Evolutionary conservation across 1,140 invertebrate genomes (phyloP).

Genomic region (Drosophila yakuba): DNA sequence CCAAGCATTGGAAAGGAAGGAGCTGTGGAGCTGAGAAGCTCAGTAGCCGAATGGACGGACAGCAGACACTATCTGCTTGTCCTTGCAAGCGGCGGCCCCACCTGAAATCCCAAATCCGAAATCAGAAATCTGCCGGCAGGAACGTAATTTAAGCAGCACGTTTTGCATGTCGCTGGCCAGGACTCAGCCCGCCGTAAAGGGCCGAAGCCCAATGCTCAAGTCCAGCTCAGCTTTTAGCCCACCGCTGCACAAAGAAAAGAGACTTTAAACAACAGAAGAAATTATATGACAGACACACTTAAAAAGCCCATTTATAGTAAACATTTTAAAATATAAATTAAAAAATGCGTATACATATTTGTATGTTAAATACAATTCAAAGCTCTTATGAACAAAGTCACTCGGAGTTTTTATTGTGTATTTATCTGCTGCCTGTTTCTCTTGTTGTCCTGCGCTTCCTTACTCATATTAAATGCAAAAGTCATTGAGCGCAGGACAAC

Average conservation of each 20-base stretch:
- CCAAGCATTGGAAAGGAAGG: slow-evolving; percentile 12
- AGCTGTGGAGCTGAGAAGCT: slow-evolving; percentile 1
- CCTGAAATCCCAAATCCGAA: slow-evolving; percentile 46
- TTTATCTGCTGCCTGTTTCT: slow-evolving; percentile 26
- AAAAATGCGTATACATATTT: no score
- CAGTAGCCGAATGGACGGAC: slow-evolving; percentile 31
- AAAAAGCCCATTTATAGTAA: no score
- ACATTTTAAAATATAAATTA: no score
- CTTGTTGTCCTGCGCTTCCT: slow-evolving; percentile 51
- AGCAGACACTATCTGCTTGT: slow-evolving; percentile 56
- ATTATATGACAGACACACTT: no score
- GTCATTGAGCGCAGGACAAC: slow-evolving; percentile 79
- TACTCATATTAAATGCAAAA: slow-evolving; percentile 82
- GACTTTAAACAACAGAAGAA: no score
- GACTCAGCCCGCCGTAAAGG: slow-evolving; percentile 45
- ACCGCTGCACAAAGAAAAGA: slow-evolving; percentile 14
- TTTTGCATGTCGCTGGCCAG: slow-evolving; percentile 77
- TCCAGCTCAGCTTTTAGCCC: slow-evolving; percentile 45
- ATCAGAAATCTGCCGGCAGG: slow-evolving; percentile 59
- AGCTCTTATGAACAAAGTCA: no score
- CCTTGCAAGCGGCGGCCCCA: slow-evolving; percentile 46
- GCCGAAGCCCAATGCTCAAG: slow-evolving; percentile 45
- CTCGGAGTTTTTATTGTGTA: slow-evolving; percentile 4
- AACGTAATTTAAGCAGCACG: slow-evolving; percentile 75
- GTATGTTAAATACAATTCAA: background rate